Conservation (phyloP, 2,797 vertebrate genomes). For the Rhinella marina region DNA sequence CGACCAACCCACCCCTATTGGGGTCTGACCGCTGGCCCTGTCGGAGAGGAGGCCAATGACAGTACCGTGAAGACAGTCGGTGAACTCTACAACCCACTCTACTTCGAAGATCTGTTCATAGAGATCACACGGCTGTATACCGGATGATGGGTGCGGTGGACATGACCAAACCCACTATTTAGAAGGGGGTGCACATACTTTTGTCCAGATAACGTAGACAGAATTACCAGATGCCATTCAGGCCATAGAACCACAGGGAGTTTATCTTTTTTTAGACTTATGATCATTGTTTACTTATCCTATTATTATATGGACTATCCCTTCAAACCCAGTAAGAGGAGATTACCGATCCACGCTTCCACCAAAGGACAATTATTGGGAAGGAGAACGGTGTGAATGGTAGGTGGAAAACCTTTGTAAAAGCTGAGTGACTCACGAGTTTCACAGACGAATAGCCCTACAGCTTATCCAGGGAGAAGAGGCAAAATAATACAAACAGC, state of each 20-base stretch:
- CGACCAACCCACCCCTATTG: background rate
- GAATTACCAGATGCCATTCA: conserved; percentile 1
- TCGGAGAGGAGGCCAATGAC: background rate
- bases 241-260: background rate
- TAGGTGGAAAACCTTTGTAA: conserved; percentile 11
- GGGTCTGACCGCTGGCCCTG: background rate
- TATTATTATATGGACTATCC: conserved; percentile 7
- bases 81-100: background rate
- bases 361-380: conserved; percentile 5
- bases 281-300: background rate
- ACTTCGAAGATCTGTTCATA: background rate
- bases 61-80: background rate
- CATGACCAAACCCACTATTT: background rate
- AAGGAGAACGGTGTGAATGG: background rate
- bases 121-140: background rate
- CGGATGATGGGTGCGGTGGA: background rate
- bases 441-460: conserved; percentile 1
- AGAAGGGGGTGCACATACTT: conserved; percentile 8
- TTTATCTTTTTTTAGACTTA: background rate
- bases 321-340: background rate
- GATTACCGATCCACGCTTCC: background rate
- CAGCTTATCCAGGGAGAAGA: conserved; percentile 6
- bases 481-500: background rate
- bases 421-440: background rate
- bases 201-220: background rate